phyloP scores from a whole-genome alignment of 1,140 invertebrate genomes.

The Diorhabda sublineata region DNA sequence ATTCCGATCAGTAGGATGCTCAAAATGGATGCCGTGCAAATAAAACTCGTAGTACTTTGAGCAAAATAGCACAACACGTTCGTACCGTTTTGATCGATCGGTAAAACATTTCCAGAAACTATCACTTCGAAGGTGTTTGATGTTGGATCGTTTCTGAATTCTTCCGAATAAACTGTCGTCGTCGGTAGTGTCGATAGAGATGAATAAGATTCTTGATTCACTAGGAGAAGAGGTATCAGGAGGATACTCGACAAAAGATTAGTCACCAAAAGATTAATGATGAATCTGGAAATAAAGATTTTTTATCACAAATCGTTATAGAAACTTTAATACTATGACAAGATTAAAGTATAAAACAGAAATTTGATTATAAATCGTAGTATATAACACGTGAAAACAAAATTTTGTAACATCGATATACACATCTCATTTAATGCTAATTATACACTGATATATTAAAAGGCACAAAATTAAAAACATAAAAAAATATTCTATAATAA shows the following conservation, averaged over 20 bases:
- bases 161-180: constrained; percentile 10
- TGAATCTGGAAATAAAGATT: constrained; percentile 53
- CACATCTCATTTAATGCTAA: too few species aligned
- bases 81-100: constrained; percentile 1
- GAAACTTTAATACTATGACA: too few species aligned
- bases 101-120: constrained; percentile 4
- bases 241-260: constrained; percentile 61
- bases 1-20: constrained; percentile 72
- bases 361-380: too few species aligned
- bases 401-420: too few species aligned
- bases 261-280: constrained; percentile 63
- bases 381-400: too few species aligned
- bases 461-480: too few species aligned
- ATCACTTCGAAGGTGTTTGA: not conserved
- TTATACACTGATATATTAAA: too few species aligned
- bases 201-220: constrained; percentile 44
- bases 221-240: constrained; percentile 57
- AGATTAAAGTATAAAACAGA: too few species aligned
- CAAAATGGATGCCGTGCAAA: constrained; percentile 52
- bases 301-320: too few species aligned
- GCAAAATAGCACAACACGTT: constrained; percentile 48
- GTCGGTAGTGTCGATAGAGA: constrained; percentile 18
- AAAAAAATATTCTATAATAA: too few species aligned
- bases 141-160: constrained; percentile 1
- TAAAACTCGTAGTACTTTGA: constrained; percentile 52